Percentiles rank a stretch among this genome's conserved stretches.
Conservation (phyloP, 2,888 invertebrate genomes). For the Bugula neritina region DNA sequence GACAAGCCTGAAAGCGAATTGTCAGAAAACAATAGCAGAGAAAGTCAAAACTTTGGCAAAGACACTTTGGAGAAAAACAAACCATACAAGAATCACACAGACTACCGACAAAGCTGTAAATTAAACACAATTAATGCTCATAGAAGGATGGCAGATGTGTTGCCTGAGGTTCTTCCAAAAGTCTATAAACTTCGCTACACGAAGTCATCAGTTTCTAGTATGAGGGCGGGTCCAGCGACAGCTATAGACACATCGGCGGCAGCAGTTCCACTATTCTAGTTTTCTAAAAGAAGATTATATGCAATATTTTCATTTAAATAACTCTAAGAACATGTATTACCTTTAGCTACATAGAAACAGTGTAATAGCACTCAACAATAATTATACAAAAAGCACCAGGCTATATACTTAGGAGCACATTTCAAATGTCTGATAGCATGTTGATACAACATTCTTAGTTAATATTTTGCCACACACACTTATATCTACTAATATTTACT, state of each 20-base stretch:
- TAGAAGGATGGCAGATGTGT: not conserved
- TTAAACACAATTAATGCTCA: not conserved
- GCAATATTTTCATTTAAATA: not conserved
- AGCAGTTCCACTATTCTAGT: no score
- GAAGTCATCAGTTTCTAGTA: not conserved
- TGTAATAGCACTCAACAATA: not conserved
- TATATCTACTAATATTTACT: no score
- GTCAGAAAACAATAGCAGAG: no score
- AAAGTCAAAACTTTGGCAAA: no score
- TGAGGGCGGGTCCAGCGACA: not conserved
- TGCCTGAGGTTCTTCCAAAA: constrained; percentile 7
- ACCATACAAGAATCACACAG: no score
- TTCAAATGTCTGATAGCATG: no score
- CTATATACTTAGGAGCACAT: not conserved
- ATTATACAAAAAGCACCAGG: not conserved
- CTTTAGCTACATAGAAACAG: not conserved
- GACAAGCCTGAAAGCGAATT: no score
- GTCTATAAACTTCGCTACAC: constrained; percentile 19
- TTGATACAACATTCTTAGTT: no score
- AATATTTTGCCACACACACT: no score
- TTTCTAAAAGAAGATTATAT: constrained; percentile 1
- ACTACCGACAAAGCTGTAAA: no score
- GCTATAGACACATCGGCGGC: no score
- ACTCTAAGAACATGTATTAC: not conserved
- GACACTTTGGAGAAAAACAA: no score